phyloP scores from a whole-genome alignment of 1,140 invertebrate genomes.

The Holcopasites calliopsidis region DNA sequence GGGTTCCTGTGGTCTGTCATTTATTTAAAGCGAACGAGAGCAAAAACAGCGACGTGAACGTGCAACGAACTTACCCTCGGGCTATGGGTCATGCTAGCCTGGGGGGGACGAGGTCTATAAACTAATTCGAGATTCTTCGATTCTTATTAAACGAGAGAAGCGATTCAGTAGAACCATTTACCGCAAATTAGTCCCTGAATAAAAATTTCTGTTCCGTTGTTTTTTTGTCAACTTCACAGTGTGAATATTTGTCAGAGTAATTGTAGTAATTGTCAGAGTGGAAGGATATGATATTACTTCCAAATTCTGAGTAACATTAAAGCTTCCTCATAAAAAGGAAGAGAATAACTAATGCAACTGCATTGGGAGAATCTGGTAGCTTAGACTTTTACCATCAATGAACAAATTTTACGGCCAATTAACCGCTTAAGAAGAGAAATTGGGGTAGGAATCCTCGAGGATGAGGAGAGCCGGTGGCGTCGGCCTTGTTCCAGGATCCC shows the following conservation, averaged over 20 bases:
- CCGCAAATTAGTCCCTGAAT: neutral
- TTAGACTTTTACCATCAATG: neutral
- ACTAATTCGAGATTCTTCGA: slow-evolving; percentile 59
- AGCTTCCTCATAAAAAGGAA: no score
- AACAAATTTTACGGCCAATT: neutral
- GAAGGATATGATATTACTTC: no score
- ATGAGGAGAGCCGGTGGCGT: neutral
- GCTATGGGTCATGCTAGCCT: slow-evolving; percentile 71
- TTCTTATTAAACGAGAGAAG: slow-evolving; percentile 4
- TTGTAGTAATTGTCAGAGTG: no score
- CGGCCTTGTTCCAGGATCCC: slow-evolving; percentile 21
- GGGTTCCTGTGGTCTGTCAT: slow-evolving; percentile 7
- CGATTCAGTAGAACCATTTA: neutral
- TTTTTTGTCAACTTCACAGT: no score
- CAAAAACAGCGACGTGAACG: neutral
- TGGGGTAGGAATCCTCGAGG: neutral
- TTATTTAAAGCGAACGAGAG: slow-evolving; percentile 17
- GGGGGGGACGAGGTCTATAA: slow-evolving; percentile 59
- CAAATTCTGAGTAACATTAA: no score
- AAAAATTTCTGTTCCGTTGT: no score
- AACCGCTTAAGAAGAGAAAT: neutral
- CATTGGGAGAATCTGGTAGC: no score
- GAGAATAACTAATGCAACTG: no score
- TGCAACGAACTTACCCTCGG: slow-evolving; percentile 54
- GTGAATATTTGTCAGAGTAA: no score